Evolutionary conservation across 2,113 vertebrate genomes (phyloP).

Genomic region (Nycticorax nycticorax): DNA sequence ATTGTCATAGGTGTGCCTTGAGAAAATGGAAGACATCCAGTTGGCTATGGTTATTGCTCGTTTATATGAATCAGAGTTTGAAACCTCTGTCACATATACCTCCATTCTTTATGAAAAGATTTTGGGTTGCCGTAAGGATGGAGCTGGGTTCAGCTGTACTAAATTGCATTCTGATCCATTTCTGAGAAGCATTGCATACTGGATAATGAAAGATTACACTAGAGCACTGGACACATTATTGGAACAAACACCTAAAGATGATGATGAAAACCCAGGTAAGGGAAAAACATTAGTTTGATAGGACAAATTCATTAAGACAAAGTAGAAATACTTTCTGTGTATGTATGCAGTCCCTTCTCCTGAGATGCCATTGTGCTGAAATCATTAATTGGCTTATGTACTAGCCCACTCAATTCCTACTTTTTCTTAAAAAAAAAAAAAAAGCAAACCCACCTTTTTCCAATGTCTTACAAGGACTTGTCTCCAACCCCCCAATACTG

Average conservation of each 20-base stretch:
- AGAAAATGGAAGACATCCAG: conserved; percentile 99
- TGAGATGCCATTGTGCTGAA: background rate
- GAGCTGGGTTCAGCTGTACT: conserved; percentile 84
- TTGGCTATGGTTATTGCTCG: conserved; percentile 94
- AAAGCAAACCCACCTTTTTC: background rate
- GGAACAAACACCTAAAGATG: conserved; percentile 94
- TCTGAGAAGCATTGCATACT: conserved; percentile 93
- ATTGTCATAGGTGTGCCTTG: conserved; percentile 86
- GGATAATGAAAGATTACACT: conserved; percentile 96
- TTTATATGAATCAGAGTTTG: conserved; percentile 95
- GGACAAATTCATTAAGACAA: background rate
- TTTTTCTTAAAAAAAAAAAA: background rate
- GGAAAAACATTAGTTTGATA: background rate
- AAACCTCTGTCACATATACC: conserved; percentile 91
- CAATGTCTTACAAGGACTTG: background rate
- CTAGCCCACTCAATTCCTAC: background rate
- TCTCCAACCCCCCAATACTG: background rate
- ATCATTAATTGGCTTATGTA: background rate
- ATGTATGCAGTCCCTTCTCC: background rate
- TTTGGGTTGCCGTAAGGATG: conserved; percentile 87
- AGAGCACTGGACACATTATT: conserved; percentile 91
- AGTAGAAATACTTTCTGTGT: background rate
- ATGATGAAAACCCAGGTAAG: conserved; percentile 89
- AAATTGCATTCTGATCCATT: conserved; percentile 93
- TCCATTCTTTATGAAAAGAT: conserved; percentile 93